Evolutionary conservation across 2,797 vertebrate genomes (phyloP).

Genomic region (Betta splendens): DNA sequence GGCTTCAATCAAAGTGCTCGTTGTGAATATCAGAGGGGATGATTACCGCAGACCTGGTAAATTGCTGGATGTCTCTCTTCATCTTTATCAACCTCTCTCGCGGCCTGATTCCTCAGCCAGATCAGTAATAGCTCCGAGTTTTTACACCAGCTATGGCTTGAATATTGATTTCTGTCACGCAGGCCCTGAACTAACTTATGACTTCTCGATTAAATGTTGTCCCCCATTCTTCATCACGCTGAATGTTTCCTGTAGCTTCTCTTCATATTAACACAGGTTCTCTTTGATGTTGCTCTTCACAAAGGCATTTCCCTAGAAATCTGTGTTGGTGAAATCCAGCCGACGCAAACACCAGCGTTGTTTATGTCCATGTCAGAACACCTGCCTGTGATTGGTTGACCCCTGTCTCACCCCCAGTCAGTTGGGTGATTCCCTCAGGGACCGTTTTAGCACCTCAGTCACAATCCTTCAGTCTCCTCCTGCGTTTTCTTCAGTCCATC

Average conservation of each 20-base stretch:
- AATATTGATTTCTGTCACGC: slow-evolving; percentile 30
- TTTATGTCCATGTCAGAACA: slow-evolving; percentile 1
- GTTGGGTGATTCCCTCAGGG: slow-evolving; percentile 17
- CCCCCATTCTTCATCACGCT: not conserved
- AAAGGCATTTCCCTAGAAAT: not conserved
- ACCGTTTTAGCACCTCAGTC: slow-evolving; percentile 11
- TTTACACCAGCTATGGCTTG: slow-evolving; percentile 19
- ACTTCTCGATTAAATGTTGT: slow-evolving; percentile 19
- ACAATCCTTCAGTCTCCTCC: not conserved
- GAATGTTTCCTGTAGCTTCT: no score
- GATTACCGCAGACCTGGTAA: slow-evolving; percentile 27
- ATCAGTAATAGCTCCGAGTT: slow-evolving; percentile 17
- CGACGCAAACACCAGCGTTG: slow-evolving; percentile 14
- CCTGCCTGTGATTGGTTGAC: slow-evolving; percentile 31
- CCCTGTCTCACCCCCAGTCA: slow-evolving; percentile 17
- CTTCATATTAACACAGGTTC: no score
- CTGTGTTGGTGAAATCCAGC: not conserved
- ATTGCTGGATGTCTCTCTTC: slow-evolving; percentile 36
- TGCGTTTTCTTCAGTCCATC: not conserved
- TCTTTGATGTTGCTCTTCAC: not conserved
- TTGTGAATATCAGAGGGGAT: not conserved
- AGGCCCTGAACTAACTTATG: slow-evolving; percentile 10
- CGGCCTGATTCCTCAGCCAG: slow-evolving; percentile 3
- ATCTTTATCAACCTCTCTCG: slow-evolving; percentile 21
- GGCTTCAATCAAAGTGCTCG: slow-evolving; percentile 14